Conservation (phyloP, 2,888 invertebrate species). For the Agrypnus murinus region DNA sequence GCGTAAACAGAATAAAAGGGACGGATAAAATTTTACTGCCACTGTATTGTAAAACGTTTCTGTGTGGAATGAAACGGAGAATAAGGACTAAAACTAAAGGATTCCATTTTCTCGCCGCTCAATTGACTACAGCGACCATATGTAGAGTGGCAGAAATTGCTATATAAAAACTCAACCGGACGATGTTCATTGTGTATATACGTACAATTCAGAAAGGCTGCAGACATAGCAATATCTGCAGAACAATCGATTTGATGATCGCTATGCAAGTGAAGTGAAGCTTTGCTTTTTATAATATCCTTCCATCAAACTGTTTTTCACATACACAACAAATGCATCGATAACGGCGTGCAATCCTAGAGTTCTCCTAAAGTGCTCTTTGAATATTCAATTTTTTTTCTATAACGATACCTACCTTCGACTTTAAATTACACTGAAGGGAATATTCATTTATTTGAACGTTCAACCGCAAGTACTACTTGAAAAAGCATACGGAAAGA, state of each 20-base stretch:
- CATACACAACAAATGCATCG: neutral
- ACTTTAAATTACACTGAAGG: constrained; percentile 1
- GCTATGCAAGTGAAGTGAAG: constrained; percentile 35
- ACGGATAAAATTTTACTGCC: constrained; percentile 53
- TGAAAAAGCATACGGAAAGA: constrained; percentile 7
- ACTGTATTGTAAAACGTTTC: constrained; percentile 50
- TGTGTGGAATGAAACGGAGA: constrained; percentile 48
- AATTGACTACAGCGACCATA: constrained; percentile 51
- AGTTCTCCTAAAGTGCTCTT: neutral
- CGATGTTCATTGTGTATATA: constrained; percentile 40
- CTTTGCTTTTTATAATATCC: constrained; percentile 20
- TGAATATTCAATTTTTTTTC: neutral
- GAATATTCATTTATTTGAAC: constrained; percentile 12
- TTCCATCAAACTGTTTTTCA: neutral
- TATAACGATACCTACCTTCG: neutral
- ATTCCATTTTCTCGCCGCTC: constrained; percentile 53
- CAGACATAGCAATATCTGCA: constrained; percentile 51
- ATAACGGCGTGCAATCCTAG: neutral
- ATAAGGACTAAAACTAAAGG: constrained; percentile 51
- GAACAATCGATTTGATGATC: constrained; percentile 53
- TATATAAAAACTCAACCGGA: constrained; percentile 48
- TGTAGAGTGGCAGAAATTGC: constrained; percentile 48
- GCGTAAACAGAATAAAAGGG: constrained; percentile 52
- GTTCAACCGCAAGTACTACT: constrained; percentile 15
- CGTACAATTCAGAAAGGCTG: constrained; percentile 39